Evolutionary conservation across 2,888 invertebrate species (phyloP).

Genomic region (Phania funesta): DNA sequence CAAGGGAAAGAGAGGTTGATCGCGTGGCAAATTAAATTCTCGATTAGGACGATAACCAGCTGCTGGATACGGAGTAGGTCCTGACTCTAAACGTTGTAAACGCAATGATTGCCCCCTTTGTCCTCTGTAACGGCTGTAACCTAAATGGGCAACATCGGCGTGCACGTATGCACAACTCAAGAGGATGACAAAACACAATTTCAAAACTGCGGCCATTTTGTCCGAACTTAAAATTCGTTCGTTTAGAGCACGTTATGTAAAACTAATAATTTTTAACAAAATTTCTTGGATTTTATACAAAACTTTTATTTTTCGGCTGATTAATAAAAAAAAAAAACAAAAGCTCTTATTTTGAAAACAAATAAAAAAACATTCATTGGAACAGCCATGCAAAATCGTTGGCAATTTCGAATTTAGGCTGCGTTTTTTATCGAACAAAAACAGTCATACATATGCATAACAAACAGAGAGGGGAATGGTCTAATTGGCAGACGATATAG

Average conservation of each 20-base stretch:
- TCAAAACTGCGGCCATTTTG: constrained; percentile 37
- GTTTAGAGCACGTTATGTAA: constrained; percentile 47
- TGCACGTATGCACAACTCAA: constrained; percentile 38
- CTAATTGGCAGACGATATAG: constrained; percentile 7
- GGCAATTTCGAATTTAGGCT: constrained; percentile 64
- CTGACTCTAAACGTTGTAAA: constrained; percentile 69
- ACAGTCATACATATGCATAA: neutral
- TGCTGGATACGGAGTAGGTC: constrained; percentile 70
- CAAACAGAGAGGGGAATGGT: neutral
- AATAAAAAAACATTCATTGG: neutral
- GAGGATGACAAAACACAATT: constrained; percentile 21
- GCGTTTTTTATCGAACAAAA: constrained; percentile 43
- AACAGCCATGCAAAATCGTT: constrained; percentile 36
- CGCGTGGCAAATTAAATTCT: constrained; percentile 68
- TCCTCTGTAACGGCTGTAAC: constrained; percentile 57
- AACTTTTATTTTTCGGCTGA: constrained; percentile 33
- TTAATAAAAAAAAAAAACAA: constrained; percentile 4
- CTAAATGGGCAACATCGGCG: constrained; percentile 66
- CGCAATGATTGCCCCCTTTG: constrained; percentile 59
- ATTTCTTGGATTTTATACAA: constrained; percentile 54
- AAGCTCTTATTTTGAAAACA: constrained; percentile 38
- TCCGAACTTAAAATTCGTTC: neutral
- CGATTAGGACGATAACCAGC: constrained; percentile 73
- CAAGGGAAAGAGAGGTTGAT: constrained; percentile 47
- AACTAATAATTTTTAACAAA: constrained; percentile 54